Evolutionary conservation across 2,888 invertebrate species (phyloP), one percentile per base, ranked within the genome.

Genomic region (Psylliodes chrysocephalus): DNA sequence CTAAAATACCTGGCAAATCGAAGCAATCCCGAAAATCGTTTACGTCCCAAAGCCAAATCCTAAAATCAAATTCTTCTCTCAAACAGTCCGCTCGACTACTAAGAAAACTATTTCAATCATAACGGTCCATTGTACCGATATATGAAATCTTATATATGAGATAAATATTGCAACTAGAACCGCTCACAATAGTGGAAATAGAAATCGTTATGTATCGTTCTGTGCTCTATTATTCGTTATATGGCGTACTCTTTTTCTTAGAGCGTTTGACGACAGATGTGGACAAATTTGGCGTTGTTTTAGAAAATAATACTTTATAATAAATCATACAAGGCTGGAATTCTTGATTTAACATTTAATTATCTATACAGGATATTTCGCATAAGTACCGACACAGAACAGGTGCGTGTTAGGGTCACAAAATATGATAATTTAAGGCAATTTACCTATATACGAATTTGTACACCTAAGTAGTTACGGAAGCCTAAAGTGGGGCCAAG

Each of bases 41-140:
- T 19, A 17, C 22, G 7, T 14, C 10, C 46, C 22, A 5, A 17
- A 46, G 22, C 14, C 22, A 17, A 46, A 22, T 46, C 46, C 7
- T 3, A 46, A 46, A 46, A 46, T 46, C 46, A 25, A 46, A 46
- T 46, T 46, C 22, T 17, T 44, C n/a, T 25, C 2, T 5, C 40
- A 40, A n/a, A 40, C 40, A 17, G 40, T n/a, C 40, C 40, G 40
- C 1, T 40, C 40, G 40, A 12, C 17, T 22, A 10, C 22, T 19
- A n/a, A 22, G 46, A 25, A 46, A 46, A 46, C 46, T 46, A 46
- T 46, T 46, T 46, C 46, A 46, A 46, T 46, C 46, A 46, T 46
- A 46, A 46, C 46, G 46, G 46, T 46, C 46, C 22, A 46, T 46
- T 46, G 46, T 46, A 46, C 46, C n/a, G 46, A 3, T 6, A 46